Base-by-base conservation (phyloP, 2,888 invertebrate genomes). In the Embidobia sp. region DNA sequence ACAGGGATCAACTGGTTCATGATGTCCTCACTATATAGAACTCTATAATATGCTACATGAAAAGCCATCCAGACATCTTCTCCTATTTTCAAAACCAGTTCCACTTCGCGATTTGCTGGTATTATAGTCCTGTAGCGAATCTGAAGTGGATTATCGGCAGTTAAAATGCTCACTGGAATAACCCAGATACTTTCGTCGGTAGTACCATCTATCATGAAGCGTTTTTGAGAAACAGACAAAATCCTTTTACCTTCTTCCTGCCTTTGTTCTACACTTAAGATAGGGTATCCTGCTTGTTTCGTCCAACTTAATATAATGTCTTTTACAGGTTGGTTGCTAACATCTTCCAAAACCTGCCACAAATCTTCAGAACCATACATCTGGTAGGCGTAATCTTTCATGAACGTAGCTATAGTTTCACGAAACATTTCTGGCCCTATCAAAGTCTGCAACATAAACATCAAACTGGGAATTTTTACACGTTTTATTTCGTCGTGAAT, bases 281-380 rank as follows among this genome's bases (percentile, higher is more conserved):
- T 93, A 0, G 98, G 98, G 88, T 97, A 98, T 31, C 98, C 98
- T 93, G 95, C 96, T 86, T 97, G 95, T 86, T 96, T 95, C 0
- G 98, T 98, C 99, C 99, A 99, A 13, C 11, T 40, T 0, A 37
- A 31, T 55, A 72, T 72, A 0, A 72, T 53, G 2, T 55, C 15
- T 1, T 1, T n/a, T 2, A 73, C 26, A 0, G 73, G 73, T 7
- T 64, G 16, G 0, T 18, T 10, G 11, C 42, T 49, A n/a, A 2
- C 2, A 2, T 46, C 33, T 11, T 64, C 49, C 15, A 64, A n/a
- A 31, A n/a, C 40, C 3, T 48, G 8, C 53, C 72, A 72, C 0
- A 72, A 40, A 8, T 72, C 55, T 19, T 13, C 42, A 0, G 31
- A 11, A 11, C 3, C 19, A 2, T 27, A 51, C 0, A 18, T 46